phyloP scores from a whole-genome alignment of 2,113 vertebrate genomes.

The Neogobius melanostomus region DNA sequence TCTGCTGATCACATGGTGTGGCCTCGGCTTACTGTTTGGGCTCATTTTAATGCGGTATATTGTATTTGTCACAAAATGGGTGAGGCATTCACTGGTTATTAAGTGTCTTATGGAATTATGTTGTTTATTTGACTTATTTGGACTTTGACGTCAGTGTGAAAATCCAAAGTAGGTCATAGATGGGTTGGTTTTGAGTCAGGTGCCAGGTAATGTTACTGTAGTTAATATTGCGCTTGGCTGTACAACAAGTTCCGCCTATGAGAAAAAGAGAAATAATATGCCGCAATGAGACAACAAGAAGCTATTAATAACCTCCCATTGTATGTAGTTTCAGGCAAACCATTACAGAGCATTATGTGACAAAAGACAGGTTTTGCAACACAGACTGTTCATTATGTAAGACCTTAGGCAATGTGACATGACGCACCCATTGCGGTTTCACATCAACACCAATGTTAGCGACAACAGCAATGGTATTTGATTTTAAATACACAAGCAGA shows the following conservation, averaged over 20 bases:
- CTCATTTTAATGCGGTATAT: neutral
- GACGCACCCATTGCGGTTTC: neutral
- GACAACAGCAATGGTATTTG: too few species aligned
- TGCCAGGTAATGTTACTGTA: neutral
- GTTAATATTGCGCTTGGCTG: neutral
- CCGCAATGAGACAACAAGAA: neutral
- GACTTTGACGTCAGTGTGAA: neutral
- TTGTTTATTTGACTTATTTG: too few species aligned
- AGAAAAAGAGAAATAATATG: neutral
- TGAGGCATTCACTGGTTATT: neutral
- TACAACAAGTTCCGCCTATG: neutral
- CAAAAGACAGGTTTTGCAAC: neutral
- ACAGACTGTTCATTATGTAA: neutral
- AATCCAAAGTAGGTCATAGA: neutral
- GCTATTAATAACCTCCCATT: neutral
- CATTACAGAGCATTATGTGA: neutral
- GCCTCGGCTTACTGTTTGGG: constrained; percentile 10
- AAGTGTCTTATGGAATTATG: too few species aligned
- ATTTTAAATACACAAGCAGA: too few species aligned
- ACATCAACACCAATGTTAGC: neutral
- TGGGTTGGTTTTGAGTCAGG: neutral
- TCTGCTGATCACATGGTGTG: constrained; percentile 28
- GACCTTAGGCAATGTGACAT: neutral
- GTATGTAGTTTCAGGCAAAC: neutral
- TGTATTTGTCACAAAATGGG: neutral